Evolutionary conservation across 2,113 vertebrate genomes (phyloP).

Genomic region (Catharus fuscescens): DNA sequence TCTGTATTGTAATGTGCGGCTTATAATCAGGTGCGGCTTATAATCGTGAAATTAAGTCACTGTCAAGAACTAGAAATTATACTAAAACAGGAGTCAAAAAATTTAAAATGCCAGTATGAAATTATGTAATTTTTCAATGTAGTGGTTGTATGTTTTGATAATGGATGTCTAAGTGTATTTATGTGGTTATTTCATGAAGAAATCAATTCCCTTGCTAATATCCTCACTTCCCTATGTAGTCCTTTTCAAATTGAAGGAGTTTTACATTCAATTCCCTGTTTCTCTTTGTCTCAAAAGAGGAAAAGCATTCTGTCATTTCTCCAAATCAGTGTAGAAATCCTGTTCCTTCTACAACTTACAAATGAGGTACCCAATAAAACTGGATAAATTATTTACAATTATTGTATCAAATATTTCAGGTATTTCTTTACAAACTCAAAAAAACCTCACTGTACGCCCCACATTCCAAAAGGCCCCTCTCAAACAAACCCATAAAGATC

Average conservation of each 20-base stretch:
- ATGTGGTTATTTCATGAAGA: background rate
- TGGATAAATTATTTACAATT: background rate
- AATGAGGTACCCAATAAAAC: background rate
- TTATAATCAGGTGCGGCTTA: too few relatives aligned
- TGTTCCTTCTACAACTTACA: background rate
- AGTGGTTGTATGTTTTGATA: background rate
- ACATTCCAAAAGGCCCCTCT: background rate
- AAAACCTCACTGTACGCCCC: rapidly evolving
- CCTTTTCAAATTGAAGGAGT: background rate
- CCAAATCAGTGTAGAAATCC: background rate
- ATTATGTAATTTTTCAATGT: background rate
- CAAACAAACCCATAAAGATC: background rate
- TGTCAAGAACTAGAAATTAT: background rate
- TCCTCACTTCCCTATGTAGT: background rate
- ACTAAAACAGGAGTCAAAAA: background rate
- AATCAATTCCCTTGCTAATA: background rate
- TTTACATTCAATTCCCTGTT: background rate
- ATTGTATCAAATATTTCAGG: background rate
- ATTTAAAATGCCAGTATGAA: background rate
- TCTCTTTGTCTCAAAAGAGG: background rate
- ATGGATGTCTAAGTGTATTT: background rate
- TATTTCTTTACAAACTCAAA: background rate
- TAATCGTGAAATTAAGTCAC: too few relatives aligned
- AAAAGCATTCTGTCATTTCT: background rate
- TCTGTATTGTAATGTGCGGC: too few relatives aligned